Percentiles rank a stretch among this genome's conserved stretches.
Conservation (phyloP, 37 sponge, comb jelly and placozoan species). For the Corticium candelabrum region DNA sequence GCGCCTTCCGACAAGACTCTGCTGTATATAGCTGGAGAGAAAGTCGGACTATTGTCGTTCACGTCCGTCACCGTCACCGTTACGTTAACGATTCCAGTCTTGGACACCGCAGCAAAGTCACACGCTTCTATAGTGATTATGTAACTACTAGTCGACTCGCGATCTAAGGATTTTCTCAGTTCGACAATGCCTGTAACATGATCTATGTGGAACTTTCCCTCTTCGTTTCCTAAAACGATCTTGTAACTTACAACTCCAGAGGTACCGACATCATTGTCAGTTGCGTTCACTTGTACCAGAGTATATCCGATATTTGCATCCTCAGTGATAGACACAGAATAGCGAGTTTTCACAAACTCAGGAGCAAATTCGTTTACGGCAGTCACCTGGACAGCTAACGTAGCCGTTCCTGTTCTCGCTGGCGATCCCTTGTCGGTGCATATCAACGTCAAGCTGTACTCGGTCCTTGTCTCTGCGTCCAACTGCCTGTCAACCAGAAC, state of each 20-base stretch:
- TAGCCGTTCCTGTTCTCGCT: constrained; percentile 9
- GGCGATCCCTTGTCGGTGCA: constrained; percentile 53
- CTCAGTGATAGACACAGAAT: constrained; percentile 25
- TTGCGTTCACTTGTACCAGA: constrained; percentile 20
- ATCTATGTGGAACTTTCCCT: neutral
- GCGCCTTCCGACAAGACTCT: constrained; percentile 15
- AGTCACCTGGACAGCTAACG: neutral
- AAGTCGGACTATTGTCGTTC: constrained; percentile 28
- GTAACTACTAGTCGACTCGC: neutral
- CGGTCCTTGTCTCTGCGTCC: neutral
- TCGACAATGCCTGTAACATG: neutral
- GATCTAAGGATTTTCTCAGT: neutral
- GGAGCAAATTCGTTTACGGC: constrained; percentile 15
- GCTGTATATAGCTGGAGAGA: constrained; percentile 24
- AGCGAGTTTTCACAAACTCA: constrained; percentile 16
- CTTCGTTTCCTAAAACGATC: neutral
- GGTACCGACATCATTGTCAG: constrained; percentile 23
- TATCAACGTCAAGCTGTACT: constrained; percentile 19
- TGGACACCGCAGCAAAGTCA: neutral
- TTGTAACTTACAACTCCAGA: constrained; percentile 27
- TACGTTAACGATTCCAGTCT: constrained; percentile 12
- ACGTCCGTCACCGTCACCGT: neutral
- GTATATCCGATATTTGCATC: neutral
- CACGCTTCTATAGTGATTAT: neutral
- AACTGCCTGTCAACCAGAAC: neutral